phyloP scores from a whole-genome alignment of 1,140 invertebrate species.

The Onthophagus taurus region DNA sequence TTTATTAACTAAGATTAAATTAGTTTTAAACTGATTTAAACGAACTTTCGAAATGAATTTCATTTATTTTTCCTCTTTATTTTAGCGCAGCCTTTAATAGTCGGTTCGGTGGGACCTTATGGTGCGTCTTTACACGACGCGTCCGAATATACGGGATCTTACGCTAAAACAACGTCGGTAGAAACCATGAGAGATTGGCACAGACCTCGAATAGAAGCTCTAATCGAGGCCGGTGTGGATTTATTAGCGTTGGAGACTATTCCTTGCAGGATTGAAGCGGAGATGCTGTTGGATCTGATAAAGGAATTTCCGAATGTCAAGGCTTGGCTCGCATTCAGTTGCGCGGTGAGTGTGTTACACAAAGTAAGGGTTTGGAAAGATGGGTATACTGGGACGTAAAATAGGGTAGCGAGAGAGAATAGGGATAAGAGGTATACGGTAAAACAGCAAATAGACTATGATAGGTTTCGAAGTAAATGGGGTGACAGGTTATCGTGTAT shows the following conservation, averaged over 20 bases:
- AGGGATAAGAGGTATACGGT: no score
- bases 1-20: no score
- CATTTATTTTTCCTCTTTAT: no score
- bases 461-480: no score
- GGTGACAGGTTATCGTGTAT: no score
- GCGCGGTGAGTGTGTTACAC: slow-evolving; percentile 55
- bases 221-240: slow-evolving; percentile 70
- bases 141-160: slow-evolving; percentile 83
- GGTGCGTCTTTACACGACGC: slow-evolving; percentile 78
- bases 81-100: slow-evolving; percentile 50
- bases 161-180: slow-evolving; percentile 56
- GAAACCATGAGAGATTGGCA: slow-evolving; percentile 73
- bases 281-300: slow-evolving; percentile 67
- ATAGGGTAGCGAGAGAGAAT: no score
- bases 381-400: no score
- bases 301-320: slow-evolving; percentile 58
- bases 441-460: no score
- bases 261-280: slow-evolving; percentile 70
- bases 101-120: slow-evolving; percentile 84
- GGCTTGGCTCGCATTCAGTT: slow-evolving; percentile 80
- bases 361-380: no score
- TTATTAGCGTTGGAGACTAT: slow-evolving; percentile 83
- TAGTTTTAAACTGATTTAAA: no score
- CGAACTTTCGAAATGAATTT: no score
- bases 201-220: slow-evolving; percentile 58